A percentile compares a stretch with the other conserved stretches of the same genome.
phyloP scores from a whole-genome alignment of 2,888 invertebrate species.

The Epinotia bilunana region DNA sequence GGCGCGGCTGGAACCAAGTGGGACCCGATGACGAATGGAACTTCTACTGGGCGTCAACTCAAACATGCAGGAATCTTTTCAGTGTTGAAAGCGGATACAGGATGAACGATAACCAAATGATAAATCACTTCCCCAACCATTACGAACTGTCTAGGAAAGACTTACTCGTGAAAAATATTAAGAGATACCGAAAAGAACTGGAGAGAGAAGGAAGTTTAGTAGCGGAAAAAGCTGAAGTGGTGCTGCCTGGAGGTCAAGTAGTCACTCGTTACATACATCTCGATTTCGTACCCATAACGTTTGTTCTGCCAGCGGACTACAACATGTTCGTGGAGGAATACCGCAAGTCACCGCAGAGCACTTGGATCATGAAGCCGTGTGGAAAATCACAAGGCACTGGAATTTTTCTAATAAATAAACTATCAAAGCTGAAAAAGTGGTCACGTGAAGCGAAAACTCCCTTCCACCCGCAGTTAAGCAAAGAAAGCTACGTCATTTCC shows the following conservation, averaged over 20 bases:
- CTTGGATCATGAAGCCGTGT: slow-evolving; percentile 99
- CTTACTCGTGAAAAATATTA: slow-evolving; percentile 97
- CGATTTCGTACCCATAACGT: slow-evolving; percentile 97
- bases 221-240: slow-evolving; percentile 88
- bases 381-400: slow-evolving; percentile 98
- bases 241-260: slow-evolving; percentile 84
- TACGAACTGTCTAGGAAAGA: slow-evolving; percentile 98
- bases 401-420: slow-evolving; percentile 97
- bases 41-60: slow-evolving; percentile 95
- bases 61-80: slow-evolving; percentile 92
- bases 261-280: slow-evolving; percentile 90
- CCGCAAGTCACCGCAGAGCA: slow-evolving; percentile 95
- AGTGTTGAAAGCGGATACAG: slow-evolving; percentile 94
- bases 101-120: slow-evolving; percentile 93
- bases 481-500: slow-evolving; percentile 98
- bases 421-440: slow-evolving; percentile 96
- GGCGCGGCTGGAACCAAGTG: slow-evolving; percentile 91
- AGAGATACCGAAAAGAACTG: slow-evolving; percentile 95
- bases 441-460: slow-evolving; percentile 94
- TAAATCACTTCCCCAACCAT: slow-evolving; percentile 96
- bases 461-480: slow-evolving; percentile 91
- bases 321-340: slow-evolving; percentile 99
- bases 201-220: slow-evolving; percentile 95
- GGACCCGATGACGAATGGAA: slow-evolving; percentile 95
- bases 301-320: slow-evolving; percentile 97